Evolutionary conservation across 2,113 vertebrate genomes (phyloP), one percentile per base, ranked within the genome.

Genomic region (Scomber scombrus): DNA sequence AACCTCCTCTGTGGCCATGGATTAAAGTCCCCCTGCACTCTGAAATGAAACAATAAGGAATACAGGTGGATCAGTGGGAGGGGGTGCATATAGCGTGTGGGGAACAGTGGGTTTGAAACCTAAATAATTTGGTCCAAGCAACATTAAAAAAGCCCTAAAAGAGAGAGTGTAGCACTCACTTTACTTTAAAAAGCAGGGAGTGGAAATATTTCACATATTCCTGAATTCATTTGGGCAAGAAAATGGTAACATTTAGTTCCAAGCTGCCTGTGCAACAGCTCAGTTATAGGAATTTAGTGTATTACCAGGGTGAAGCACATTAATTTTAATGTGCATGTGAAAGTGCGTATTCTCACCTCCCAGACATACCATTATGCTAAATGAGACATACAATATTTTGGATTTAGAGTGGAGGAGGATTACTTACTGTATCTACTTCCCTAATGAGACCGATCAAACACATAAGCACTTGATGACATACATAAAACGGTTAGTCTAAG

Each of bases 1-100:
- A 98, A 96, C 95, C 95, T 95, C 95, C 94, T 97, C 94, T 93
- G 96, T 95, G 96, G 93, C 91, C 89, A 81, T 94, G 96, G 97
- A 98, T 99, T 97, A 98, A 93, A 95, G 91, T 94, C 93, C 90
- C 87, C 86, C 89, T 89, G 90, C 90, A 91, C 74, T 89, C 78
- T 86, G 89, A 95, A 95, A 96, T 94, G 89, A 96, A 94, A 95
- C 90, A 91, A 94, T 93, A 94, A 93, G 93, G 82, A 93, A 89
- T 94, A 95, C 88, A 93, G 94, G 93, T 90, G 88, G 86, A 60
- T 90, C 74, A 70, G 73, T 73, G 80, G 66, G 69, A 78, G 50
- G 78, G 66, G 62, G 40, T 56, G 52, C 70, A 77, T 40, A 40
- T 31, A 49, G 45, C 26, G 9, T 73, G 67, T 46, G 18, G 16